A percentile compares a stretch with the other conserved stretches of the same genome.
Evolutionary conservation across 2,888 invertebrate species (phyloP).

Genomic region (Brachyopa scutellaris): DNA sequence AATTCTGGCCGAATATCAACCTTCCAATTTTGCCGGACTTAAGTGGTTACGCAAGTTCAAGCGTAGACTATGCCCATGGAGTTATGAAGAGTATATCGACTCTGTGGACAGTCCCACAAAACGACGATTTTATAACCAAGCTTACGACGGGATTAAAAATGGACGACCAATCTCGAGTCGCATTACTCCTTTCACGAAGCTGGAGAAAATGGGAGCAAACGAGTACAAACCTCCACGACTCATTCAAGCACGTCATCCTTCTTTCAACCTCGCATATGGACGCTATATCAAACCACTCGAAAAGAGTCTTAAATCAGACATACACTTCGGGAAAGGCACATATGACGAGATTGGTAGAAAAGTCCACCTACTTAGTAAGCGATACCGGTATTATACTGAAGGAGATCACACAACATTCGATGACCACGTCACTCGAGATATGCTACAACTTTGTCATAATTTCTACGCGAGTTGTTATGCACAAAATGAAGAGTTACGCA

Average conservation of each 20-base stretch:
- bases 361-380: too few species aligned
- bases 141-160: neutral
- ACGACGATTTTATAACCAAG: constrained; percentile 5
- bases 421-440: too few species aligned
- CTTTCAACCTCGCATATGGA: too few species aligned
- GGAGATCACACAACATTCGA: too few species aligned
- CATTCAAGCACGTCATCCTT: constrained; percentile 3
- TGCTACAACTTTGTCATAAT: too few species aligned
- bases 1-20: constrained; percentile 5
- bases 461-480: too few species aligned
- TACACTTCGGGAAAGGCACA: too few species aligned
- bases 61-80: neutral
- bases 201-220: constrained; percentile 5
- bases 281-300: too few species aligned
- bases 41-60: neutral
- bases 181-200: constrained; percentile 25
- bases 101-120: constrained; percentile 4
- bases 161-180: neutral
- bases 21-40: neutral
- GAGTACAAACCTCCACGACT: constrained; percentile 29
- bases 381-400: too few species aligned
- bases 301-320: too few species aligned
- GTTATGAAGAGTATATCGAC: constrained; percentile 4
- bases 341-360: too few species aligned
- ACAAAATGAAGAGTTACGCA: too few species aligned